These are phyloP conservation scores for Liparis tanakae DNA, from an alignment of 2,797 vertebrate species.

Conservation along the genomic window DNA sequence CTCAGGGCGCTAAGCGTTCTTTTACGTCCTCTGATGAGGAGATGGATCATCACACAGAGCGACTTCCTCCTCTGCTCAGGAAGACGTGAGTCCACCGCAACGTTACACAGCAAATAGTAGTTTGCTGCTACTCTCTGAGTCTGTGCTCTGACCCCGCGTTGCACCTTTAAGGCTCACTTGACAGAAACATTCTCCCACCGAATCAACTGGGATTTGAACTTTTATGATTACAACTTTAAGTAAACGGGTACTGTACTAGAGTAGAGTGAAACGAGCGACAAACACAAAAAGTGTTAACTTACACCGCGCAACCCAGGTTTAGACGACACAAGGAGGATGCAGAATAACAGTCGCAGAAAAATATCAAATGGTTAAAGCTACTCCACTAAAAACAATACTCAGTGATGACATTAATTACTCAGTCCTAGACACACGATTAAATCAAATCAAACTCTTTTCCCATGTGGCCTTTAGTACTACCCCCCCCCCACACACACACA, in stretches of 20 bases:
- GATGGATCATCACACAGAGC: background rate
- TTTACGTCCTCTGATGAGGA: too few species aligned
- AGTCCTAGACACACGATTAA: constrained; percentile 53
- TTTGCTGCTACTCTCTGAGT: background rate
- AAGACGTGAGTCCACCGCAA: background rate
- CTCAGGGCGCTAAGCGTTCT: background rate
- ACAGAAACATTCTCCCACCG: background rate
- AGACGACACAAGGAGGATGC: background rate
- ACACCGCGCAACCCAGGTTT: background rate
- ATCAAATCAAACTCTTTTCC: constrained; percentile 63
- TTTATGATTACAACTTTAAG: background rate
- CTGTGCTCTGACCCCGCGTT: background rate
- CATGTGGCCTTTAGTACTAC: constrained; percentile 53
- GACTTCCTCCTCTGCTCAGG: too few species aligned
- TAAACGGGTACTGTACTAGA: background rate
- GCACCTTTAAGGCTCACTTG: background rate
- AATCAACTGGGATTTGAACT: background rate
- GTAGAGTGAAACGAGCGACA: background rate
- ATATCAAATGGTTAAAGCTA: constrained; percentile 10
- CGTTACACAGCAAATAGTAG: background rate
- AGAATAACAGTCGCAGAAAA: constrained; percentile 8
- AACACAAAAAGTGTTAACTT: background rate
- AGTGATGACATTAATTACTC: constrained; percentile 50
- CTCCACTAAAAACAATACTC: constrained; percentile 28
- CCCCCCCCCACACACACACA: constrained; percentile 15